A percentile compares a stretch with the other conserved stretches of the same genome.
phyloP scores from a whole-genome alignment of 2,888 invertebrate genomes.

The Cryptosula pallasiana region DNA sequence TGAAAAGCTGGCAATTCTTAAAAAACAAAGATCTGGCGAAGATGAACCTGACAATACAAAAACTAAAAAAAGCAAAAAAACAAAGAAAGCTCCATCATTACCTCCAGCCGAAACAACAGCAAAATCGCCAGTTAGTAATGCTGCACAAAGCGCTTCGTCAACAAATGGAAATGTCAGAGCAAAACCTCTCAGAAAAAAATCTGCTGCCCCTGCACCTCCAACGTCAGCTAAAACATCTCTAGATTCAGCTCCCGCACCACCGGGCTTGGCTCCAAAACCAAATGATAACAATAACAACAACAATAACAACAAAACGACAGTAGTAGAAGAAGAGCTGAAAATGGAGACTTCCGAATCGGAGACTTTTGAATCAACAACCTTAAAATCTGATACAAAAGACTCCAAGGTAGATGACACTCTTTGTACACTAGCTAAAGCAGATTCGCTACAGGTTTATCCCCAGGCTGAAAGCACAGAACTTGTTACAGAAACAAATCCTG shows the following conservation, averaged over 20 bases:
- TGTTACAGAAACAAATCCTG: neutral
- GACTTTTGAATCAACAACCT: neutral
- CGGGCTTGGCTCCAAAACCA: neutral
- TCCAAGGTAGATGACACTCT: neutral
- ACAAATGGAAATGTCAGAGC: neutral
- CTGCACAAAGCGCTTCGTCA: neutral
- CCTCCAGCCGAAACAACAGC: no score
- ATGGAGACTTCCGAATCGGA: neutral
- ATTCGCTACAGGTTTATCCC: neutral
- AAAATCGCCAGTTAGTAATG: no score
- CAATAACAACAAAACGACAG: no score
- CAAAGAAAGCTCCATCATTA: neutral
- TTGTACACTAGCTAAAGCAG: no score
- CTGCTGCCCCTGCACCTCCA: neutral
- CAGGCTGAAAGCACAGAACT: neutral
- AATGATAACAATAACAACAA: neutral
- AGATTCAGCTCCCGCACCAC: neutral
- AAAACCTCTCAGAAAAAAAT: neutral
- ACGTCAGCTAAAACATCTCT: neutral
- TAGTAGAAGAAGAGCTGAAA: no score
- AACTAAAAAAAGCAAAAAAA: neutral
- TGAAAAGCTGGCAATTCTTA: neutral
- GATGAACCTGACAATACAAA: neutral
- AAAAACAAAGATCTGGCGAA: neutral
- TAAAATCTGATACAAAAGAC: neutral